Base-by-base conservation (phyloP, 2,797 vertebrate genomes). In the Siniperca scherzeri region DNA sequence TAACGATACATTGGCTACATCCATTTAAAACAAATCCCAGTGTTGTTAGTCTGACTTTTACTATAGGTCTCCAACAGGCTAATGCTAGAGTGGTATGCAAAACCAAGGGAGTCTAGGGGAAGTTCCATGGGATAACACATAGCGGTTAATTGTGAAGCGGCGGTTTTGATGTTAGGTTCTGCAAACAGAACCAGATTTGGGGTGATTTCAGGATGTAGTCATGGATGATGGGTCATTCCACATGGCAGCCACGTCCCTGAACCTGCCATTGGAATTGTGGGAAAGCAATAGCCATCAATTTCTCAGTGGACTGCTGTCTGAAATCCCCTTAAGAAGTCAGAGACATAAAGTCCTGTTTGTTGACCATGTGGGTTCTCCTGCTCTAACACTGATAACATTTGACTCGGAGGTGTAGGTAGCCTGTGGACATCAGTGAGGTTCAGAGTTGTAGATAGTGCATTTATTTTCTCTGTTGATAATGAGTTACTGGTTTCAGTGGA, bases 181-280 rank as follows among this genome's bases (percentile, higher is more conserved):
- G 83, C 83, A 89, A 94, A 90, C 79, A 87, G 84, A 87, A 88
- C 80, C 90, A 89, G 88, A 89, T 92, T 92, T 86, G 81, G 81
- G 88, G 60, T 56, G 80, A 88, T 95, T 95, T 96, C 95, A 96
- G 92, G 96, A 95, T 92, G 95, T 93, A 89, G 96, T 95, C 96
- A 96, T 96, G 89, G 95, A 92, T 69, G 95, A 95, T 21, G 95
- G 95, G 91, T 96, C 96, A 93, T 91, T 96, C 96, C 95, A 96
- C 95, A 96, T 95, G 91, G 95, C 95, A 77, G 96, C 95, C 94
- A 96, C 94, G 85, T 96, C 95, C 93, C 95, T 96, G 95, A 96
- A 96, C 95, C 95, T 96, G 95, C 92, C 93, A 87, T 88, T 89
- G 91, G 90, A 94, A 93, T 90, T 92, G 87, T 92, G 87, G 94